Conservation (phyloP, 2,113 vertebrate genomes). For the Callaeas wilsoni region DNA sequence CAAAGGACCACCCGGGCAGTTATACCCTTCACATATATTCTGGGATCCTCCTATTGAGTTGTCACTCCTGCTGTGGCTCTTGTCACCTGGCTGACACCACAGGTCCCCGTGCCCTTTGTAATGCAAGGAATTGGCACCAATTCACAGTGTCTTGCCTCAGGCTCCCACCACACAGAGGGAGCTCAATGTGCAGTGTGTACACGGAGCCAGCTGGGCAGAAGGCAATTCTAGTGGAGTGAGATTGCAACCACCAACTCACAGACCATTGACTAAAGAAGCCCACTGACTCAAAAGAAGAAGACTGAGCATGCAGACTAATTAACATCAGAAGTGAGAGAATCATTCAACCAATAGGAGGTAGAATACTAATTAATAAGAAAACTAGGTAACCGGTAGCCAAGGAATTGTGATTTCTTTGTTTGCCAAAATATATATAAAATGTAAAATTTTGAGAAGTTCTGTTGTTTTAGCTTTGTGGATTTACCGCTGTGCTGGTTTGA, state of each 20-base stretch:
- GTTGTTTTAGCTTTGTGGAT: neutral
- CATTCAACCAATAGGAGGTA: neutral
- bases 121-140: neutral
- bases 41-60: neutral
- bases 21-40: neutral
- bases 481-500: no score
- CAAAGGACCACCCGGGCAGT: fast-evolving
- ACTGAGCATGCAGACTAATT: neutral
- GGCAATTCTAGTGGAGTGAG: no score
- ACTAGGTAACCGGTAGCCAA: neutral
- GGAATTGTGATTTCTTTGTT: neutral
- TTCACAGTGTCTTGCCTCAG: neutral
- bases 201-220: neutral
- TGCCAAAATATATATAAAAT: neutral
- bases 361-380: neutral
- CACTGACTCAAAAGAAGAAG: neutral
- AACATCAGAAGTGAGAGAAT: neutral
- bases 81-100: neutral
- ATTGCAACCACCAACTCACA: neutral
- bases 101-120: neutral
- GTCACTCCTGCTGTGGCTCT: neutral
- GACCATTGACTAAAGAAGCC: neutral
- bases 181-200: neutral
- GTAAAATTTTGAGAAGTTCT: neutral
- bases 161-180: neutral